A percentile compares a stretch with the other conserved stretches of the same genome.
Evolutionary conservation across 2,113 vertebrate species (phyloP).

Genomic region (Natator depressus): DNA sequence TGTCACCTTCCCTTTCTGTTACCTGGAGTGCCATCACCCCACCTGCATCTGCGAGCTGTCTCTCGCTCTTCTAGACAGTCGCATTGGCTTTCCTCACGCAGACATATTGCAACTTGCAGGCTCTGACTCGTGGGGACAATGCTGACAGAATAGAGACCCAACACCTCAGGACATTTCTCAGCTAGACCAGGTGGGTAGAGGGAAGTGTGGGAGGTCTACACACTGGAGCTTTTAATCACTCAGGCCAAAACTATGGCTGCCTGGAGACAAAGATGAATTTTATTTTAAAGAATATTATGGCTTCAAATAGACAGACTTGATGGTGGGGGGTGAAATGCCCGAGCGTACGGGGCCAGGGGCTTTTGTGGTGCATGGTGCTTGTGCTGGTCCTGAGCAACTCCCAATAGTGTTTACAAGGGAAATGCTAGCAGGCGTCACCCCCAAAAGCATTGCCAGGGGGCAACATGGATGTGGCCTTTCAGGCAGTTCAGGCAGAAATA

Average conservation of each 20-base stretch:
- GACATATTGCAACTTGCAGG: accelerated
- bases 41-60: accelerated
- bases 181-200: accelerated
- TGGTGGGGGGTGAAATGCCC: not conserved
- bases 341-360: too few species aligned
- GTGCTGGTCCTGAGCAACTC: not conserved
- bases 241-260: not conserved
- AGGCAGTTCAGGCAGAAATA: conserved; percentile 10
- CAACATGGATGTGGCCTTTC: not conserved
- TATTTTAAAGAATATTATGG: conserved; percentile 48
- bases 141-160: not conserved
- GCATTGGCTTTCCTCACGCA: accelerated
- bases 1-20: not conserved
- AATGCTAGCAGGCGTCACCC: not conserved
- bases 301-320: conserved; percentile 59
- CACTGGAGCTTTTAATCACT: not conserved
- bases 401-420: not conserved
- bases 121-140: accelerated
- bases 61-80: not conserved
- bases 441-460: conserved; percentile 1
- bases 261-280: not conserved
- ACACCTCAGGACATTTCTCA: not conserved
- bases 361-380: too few species aligned
- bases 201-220: not conserved
- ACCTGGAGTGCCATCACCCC: accelerated